phyloP scores from a whole-genome alignment of 2,113 vertebrate genomes.

The Isurus oxyrinchus region DNA sequence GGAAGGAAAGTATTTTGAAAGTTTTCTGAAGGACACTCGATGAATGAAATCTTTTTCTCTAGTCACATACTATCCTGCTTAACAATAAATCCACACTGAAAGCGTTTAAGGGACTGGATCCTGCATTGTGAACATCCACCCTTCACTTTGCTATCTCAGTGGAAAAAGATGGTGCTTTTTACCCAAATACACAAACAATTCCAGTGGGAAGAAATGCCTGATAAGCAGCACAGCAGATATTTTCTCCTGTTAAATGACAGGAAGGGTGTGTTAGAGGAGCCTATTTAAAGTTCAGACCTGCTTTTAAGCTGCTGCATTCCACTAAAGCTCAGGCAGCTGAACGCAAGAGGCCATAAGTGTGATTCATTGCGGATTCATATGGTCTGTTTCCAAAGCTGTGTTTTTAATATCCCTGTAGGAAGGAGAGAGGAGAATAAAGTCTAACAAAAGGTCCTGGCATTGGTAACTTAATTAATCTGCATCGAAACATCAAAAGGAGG shows the following conservation, averaged over 20 bases:
- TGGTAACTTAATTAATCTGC: neutral
- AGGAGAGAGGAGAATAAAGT: neutral
- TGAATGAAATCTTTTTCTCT: neutral
- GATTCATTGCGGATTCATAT: neutral
- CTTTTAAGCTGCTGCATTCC: neutral
- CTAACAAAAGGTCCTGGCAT: neutral
- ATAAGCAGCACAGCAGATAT: neutral
- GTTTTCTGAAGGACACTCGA: neutral
- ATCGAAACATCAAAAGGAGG: neutral
- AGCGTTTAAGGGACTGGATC: neutral
- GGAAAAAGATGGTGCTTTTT: neutral
- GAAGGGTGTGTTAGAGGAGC: neutral
- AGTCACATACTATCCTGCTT: neutral
- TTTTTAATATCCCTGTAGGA: neutral
- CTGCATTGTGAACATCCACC: neutral
- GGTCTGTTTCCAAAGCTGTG: neutral
- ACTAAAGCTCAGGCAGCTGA: neutral
- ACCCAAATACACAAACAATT: neutral
- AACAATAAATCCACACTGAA: neutral
- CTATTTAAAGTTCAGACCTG: neutral
- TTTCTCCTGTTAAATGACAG: slow-evolving; percentile 17
- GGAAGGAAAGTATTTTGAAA: neutral
- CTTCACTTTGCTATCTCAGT: neutral
- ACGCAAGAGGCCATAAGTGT: neutral
- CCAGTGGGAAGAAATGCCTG: neutral